Percentiles rank a stretch among this genome's conserved stretches.
phyloP scores from a whole-genome alignment of 2,888 invertebrate species.

The Drosophila trichaetosa region DNA sequence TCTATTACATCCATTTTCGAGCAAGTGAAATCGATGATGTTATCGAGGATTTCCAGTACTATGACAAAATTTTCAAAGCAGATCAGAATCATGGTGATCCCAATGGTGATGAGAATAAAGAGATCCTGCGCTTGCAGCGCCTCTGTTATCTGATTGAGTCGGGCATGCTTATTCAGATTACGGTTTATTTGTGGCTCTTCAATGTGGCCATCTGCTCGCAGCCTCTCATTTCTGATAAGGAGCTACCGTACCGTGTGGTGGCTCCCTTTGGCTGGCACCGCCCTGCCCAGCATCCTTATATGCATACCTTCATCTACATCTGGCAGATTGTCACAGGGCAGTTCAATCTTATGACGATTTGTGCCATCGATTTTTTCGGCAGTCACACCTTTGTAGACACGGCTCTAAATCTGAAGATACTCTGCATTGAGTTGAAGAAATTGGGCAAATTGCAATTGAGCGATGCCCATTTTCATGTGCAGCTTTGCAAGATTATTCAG shows the following conservation, averaged over 20 bases:
- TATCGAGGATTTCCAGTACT: constrained; percentile 48
- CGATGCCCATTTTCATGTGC: constrained; percentile 42
- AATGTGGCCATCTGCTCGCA: constrained; percentile 65
- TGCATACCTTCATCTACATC: constrained; percentile 51
- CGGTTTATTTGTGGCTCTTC: constrained; percentile 52
- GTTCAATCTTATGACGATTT: constrained; percentile 62
- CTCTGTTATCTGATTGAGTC: constrained; percentile 63
- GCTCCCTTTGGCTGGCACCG: constrained; percentile 69
- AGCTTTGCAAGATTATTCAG: constrained; percentile 61
- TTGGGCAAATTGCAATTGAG: constrained; percentile 36
- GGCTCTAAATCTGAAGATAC: constrained; percentile 72
- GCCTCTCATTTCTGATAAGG: constrained; percentile 58
- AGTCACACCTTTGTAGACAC: constrained; percentile 66
- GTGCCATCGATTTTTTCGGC: constrained; percentile 70
- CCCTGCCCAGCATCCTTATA: constrained; percentile 33
- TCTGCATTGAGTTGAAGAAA: constrained; percentile 69
- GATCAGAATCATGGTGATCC: background rate
- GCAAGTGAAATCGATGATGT: constrained; percentile 64
- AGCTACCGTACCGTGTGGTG: constrained; percentile 64
- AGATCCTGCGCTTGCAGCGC: constrained; percentile 59
- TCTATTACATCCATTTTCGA: constrained; percentile 42
- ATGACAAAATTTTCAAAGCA: constrained; percentile 29
- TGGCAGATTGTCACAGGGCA: constrained; percentile 60
- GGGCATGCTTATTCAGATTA: constrained; percentile 28
- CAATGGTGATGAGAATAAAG: constrained; percentile 23